phyloP scores from a whole-genome alignment of 2,888 invertebrate species.

The Chalcosyrphus nemorum region DNA sequence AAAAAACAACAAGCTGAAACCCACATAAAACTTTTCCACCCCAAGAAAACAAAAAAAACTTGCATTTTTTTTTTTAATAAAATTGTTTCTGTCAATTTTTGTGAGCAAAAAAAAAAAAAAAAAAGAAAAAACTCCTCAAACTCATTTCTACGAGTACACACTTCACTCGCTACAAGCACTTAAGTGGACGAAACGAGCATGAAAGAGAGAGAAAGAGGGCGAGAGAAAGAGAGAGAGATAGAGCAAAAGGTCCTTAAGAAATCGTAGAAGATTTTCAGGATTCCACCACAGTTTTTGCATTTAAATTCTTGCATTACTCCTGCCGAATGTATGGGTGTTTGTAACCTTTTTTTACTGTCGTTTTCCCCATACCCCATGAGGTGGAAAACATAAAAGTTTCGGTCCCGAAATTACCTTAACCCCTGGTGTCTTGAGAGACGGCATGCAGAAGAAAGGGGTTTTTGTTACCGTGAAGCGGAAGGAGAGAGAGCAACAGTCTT shows the following conservation, averaged over 20 bases:
- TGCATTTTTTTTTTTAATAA: constrained; percentile 16
- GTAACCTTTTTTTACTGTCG: background rate
- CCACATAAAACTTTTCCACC: constrained; percentile 41
- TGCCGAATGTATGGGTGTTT: background rate
- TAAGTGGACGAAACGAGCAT: constrained; percentile 16
- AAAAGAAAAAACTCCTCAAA: constrained; percentile 18
- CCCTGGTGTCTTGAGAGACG: background rate
- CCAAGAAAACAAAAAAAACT: constrained; percentile 10
- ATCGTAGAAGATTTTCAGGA: constrained; percentile 3
- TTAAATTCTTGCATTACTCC: constrained; percentile 14
- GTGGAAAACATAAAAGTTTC: constrained; percentile 30
- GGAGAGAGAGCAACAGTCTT: constrained; percentile 28
- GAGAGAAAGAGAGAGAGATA: too few species aligned
- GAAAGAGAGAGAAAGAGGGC: background rate
- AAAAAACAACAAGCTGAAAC: too few species aligned
- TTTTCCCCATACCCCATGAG: background rate
- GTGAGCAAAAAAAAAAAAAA: background rate
- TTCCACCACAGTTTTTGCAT: constrained; percentile 18
- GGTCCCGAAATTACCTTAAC: constrained; percentile 21
- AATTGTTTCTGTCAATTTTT: constrained; percentile 46
- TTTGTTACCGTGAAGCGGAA: background rate
- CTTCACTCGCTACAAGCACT: constrained; percentile 37
- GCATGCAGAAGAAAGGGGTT: background rate
- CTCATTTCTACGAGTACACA: constrained; percentile 44
- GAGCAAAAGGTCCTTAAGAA: constrained; percentile 4